phyloP scores from a whole-genome alignment of 2,888 invertebrate genomes.

The Caenorhabditis sp. region DNA sequence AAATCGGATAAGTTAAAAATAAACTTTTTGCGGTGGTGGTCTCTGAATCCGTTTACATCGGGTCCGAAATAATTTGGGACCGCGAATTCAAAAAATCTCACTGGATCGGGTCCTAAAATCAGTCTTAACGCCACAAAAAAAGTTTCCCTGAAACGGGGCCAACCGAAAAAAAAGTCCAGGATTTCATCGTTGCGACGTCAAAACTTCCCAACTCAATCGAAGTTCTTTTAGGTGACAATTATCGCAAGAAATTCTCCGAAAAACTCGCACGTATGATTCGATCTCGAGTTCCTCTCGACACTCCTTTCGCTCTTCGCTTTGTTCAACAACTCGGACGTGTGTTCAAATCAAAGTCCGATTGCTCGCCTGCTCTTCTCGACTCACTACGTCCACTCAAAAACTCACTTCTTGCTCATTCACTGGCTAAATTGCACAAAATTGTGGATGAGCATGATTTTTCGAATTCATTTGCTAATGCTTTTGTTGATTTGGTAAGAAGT shows the following conservation, averaged over 20 bases:
- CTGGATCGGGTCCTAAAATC: too few relatives aligned
- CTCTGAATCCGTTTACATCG: too few relatives aligned
- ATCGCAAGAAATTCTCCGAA: constrained; percentile 45
- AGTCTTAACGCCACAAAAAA: too few relatives aligned
- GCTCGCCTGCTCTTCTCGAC: constrained; percentile 51
- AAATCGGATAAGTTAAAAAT: too few relatives aligned
- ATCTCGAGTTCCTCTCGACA: constrained; percentile 49
- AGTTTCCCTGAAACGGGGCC: too few relatives aligned
- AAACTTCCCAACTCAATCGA: too few relatives aligned
- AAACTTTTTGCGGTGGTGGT: too few relatives aligned
- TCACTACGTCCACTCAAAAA: constrained; percentile 64
- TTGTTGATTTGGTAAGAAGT: constrained; percentile 46
- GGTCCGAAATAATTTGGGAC: too few relatives aligned
- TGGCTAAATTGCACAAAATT: constrained; percentile 84
- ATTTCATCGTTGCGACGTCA: too few relatives aligned
- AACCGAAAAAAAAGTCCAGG: too few relatives aligned
- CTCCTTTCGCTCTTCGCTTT: constrained; percentile 40
- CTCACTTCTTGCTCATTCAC: constrained; percentile 75
- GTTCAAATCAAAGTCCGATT: constrained; percentile 41
- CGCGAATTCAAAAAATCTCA: too few relatives aligned
- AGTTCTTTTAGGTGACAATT: background rate
- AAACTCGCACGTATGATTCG: constrained; percentile 49
- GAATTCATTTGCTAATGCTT: constrained; percentile 45
- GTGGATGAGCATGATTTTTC: constrained; percentile 77
- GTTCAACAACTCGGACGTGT: constrained; percentile 55